A percentile compares a stretch with the other conserved stretches of the same genome.
Conservation (phyloP, 2,888 invertebrate genomes). For the Lottia scabra region DNA sequence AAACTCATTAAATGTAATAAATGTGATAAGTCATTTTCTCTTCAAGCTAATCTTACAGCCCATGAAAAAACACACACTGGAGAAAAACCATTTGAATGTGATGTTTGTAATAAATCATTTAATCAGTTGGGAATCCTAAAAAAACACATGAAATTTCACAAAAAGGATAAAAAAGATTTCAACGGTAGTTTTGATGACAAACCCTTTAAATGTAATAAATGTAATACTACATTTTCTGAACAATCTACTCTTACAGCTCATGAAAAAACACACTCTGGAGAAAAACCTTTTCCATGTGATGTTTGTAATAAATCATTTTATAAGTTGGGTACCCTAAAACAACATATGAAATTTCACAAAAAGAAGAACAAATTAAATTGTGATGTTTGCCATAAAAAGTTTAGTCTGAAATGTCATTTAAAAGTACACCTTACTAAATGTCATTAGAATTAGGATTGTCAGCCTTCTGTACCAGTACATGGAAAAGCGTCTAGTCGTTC, state of each 20-base stretch:
- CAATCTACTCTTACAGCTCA: conserved; percentile 21
- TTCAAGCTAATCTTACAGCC: conserved; percentile 14
- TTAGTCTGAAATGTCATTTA: too few relatives aligned
- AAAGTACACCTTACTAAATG: too few relatives aligned
- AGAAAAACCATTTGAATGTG: background rate
- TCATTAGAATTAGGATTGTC: conserved; percentile 17
- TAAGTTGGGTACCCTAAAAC: background rate
- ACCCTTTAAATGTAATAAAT: conserved; percentile 64
- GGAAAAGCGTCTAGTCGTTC: too few relatives aligned
- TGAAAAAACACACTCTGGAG: conserved; percentile 12
- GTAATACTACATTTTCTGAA: conserved; percentile 37
- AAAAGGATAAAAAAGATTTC: too few relatives aligned
- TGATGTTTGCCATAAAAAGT: too few relatives aligned
- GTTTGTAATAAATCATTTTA: background rate
- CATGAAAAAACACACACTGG: conserved; percentile 20
- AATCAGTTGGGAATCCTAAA: background rate
- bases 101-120: background rate
- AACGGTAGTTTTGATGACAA: too few relatives aligned
- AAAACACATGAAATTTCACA: too few relatives aligned
- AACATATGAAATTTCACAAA: too few relatives aligned
- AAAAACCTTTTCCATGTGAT: background rate
- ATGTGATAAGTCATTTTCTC: conserved; percentile 45
- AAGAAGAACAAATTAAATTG: too few relatives aligned
- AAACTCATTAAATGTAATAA: conserved; percentile 62
- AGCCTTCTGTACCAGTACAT: conserved; percentile 37